Evolutionary conservation across 2,113 vertebrate genomes (phyloP).

Genomic region (Thermophis baileyi): DNA sequence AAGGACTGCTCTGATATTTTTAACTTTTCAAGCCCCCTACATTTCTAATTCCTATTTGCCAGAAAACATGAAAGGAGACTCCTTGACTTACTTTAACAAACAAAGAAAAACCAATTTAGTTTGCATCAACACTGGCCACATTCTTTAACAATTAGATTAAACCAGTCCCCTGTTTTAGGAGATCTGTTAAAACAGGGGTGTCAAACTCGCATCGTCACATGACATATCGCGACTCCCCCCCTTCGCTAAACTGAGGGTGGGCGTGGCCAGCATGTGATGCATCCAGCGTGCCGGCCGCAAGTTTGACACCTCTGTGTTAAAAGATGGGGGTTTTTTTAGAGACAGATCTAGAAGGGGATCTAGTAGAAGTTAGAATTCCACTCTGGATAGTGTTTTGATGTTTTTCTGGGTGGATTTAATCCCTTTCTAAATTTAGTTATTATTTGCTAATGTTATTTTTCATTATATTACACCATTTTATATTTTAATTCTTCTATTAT

Average conservation of each 20-base stretch:
- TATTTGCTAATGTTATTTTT: neutral
- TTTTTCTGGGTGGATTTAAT: neutral
- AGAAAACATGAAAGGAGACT: neutral
- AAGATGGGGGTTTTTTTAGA: neutral
- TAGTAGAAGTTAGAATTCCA: neutral
- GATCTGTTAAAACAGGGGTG: neutral
- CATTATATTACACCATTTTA: neutral
- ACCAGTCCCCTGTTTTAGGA: neutral
- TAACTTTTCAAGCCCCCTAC: neutral
- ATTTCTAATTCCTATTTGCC: neutral
- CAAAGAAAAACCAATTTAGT: neutral
- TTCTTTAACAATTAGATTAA: neutral
- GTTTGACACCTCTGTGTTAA: neutral
- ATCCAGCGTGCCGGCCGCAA: too few species aligned
- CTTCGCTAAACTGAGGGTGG: too few species aligned
- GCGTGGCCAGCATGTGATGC: too few species aligned
- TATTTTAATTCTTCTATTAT: neutral
- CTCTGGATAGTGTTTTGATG: neutral
- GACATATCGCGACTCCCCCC: too few species aligned
- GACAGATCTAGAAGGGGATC: neutral
- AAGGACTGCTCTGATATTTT: slow-evolving; percentile 33
- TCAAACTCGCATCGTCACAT: too few species aligned
- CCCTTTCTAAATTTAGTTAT: neutral
- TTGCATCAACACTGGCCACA: neutral
- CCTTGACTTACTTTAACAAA: neutral